phyloP scores from a whole-genome alignment of 1,140 invertebrate genomes.

The Bombyx mori region DNA sequence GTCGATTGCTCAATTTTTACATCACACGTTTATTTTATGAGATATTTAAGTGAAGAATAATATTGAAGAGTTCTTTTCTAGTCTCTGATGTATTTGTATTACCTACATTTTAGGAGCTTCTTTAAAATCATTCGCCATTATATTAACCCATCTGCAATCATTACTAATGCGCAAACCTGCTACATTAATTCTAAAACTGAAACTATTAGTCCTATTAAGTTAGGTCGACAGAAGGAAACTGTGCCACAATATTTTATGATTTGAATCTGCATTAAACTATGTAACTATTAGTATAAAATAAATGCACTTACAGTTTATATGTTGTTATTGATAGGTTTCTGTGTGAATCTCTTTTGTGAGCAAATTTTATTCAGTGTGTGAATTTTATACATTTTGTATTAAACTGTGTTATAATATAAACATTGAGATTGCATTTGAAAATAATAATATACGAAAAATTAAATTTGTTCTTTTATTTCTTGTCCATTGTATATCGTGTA shows the following conservation, averaged over 20 bases:
- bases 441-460: slow-evolving; percentile 55
- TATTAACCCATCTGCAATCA: slow-evolving; percentile 19
- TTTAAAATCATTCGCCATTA: not conserved
- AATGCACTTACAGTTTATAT: slow-evolving; percentile 20
- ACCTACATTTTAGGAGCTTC: slow-evolving; percentile 1
- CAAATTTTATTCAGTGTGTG: slow-evolving; percentile 38
- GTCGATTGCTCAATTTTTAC: slow-evolving; percentile 34
- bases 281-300: not conserved
- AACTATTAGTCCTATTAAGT: slow-evolving; percentile 1
- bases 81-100: slow-evolving; percentile 28
- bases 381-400: slow-evolving; percentile 68
- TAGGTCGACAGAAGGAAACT: slow-evolving; percentile 1
- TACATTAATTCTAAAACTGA: slow-evolving; percentile 1
- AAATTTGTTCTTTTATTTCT: slow-evolving; percentile 45
- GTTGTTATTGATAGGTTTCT: slow-evolving; percentile 33
- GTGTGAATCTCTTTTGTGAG: slow-evolving; percentile 46
- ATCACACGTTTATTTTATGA: slow-evolving; percentile 21
- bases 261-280: not conserved
- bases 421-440: slow-evolving; percentile 67
- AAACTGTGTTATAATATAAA: slow-evolving; percentile 45
- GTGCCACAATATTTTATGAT: slow-evolving; percentile 6
- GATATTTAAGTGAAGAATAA: slow-evolving; percentile 10
- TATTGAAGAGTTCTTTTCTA: slow-evolving; percentile 31
- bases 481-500: not conserved
- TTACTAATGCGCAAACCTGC: slow-evolving; percentile 20